Percentiles rank a stretch among this genome's conserved stretches.
Conservation (phyloP, 2,797 vertebrate genomes). For the Bucorvus abyssinicus region DNA sequence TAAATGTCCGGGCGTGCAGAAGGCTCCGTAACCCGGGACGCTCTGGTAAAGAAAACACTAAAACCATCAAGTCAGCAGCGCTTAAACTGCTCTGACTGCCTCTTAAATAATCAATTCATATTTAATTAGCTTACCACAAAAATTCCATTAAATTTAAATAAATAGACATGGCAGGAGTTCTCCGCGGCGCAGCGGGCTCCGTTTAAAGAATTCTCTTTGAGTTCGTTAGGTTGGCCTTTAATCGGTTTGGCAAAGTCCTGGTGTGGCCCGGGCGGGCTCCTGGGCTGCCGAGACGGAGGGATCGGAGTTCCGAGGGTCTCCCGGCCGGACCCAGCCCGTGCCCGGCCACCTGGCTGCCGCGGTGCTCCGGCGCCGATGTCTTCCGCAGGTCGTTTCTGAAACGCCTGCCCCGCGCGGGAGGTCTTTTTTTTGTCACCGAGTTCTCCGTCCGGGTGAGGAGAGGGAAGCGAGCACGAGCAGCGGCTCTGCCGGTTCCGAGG, state of each 20-base stretch:
- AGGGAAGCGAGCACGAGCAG: not conserved
- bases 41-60: conserved; percentile 40
- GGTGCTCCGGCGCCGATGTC: not conserved
- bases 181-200: conserved; percentile 41
- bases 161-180: conserved; percentile 63
- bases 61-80: conserved; percentile 51
- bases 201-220: conserved; percentile 60
- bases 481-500: not conserved
- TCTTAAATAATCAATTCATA: conserved; percentile 65
- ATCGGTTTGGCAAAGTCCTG: conserved; percentile 32
- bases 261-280: conserved; percentile 36
- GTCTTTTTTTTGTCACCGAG: not conserved
- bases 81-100: conserved; percentile 60
- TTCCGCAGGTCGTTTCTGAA: not conserved
- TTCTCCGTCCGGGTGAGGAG: not conserved
- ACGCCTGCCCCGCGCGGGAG: not conserved
- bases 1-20: not conserved
- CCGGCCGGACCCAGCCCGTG: not conserved
- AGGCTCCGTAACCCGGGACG: not conserved
- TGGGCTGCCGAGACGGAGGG: not conserved
- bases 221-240: conserved; percentile 46
- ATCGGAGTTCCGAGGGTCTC: not conserved
- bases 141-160: conserved; percentile 66
- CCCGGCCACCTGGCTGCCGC: not conserved
- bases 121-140: conserved; percentile 65